Evolutionary conservation across 2,797 vertebrate species (phyloP), one percentile per base, ranked within the genome.

Genomic region (Borostomias antarcticus): DNA sequence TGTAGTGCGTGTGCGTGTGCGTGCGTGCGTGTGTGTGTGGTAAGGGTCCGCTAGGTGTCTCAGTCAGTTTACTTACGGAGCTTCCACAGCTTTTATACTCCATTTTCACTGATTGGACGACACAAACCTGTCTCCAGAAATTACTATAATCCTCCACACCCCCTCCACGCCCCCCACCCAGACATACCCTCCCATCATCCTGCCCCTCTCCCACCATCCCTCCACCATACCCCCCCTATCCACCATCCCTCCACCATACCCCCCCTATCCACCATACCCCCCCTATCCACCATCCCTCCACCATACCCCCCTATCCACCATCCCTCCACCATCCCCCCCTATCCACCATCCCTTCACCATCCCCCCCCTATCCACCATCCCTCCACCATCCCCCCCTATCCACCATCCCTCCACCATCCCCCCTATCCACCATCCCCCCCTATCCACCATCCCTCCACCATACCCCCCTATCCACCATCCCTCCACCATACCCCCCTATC

Each of bases 81-180:
- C 62, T 62, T 30, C 37, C 56, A 33, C 59, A 52, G 60, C 29
- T 62, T 66, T 74, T 75, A 21, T 26, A 37, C 63, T 45, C 62
- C 43, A 19, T 52, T 57, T 19, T 64, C 70, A 80, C 72, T n/a
- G 13, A 71, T 51, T 69, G 60, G 72, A 86, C 53, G 74, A 70
- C 77, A 11, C 1, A 69, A 54, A 50, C 72, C 79, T 69, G 70
- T 84, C 82, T 86, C 79, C 75, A 82, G 78, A 77, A 90, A 89
- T 78, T 82, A 84, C 78, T 80, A 73, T 88, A 88, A 91, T 92
- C 86, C 84, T n/a, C 64, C n/a, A 29, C 33, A 35, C 40, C 23
- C 21, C 32, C 1, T 19, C n/a, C n/a, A 1, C 26, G 25, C 40
- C 30, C 48, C 9, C 25, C 17, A 19, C 62, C 86, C 84, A 85